Percentiles rank a stretch among this genome's conserved stretches.
phyloP scores from a whole-genome alignment of 2,113 vertebrate genomes.

The human region DNA sequence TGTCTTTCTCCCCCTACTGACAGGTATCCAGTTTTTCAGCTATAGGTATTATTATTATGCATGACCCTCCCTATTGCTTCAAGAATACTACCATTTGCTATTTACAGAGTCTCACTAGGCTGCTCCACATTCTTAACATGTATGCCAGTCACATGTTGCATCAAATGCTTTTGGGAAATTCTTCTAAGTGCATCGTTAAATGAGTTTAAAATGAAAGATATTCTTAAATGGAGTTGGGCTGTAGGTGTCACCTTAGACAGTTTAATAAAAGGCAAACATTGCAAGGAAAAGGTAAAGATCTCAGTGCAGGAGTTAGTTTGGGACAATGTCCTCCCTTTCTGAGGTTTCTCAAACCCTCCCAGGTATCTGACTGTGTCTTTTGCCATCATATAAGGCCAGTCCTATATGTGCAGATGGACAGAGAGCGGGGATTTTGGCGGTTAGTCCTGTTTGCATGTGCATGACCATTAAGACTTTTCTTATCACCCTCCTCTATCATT shows the following conservation, averaged over 20 bases:
- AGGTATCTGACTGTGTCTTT: not conserved
- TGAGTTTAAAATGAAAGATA: not conserved
- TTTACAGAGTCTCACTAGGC: not conserved
- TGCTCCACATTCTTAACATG: not conserved
- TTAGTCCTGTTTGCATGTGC: not conserved
- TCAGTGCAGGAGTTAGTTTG: not conserved
- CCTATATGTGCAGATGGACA: not conserved
- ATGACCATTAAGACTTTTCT: not conserved
- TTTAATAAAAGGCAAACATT: not conserved
- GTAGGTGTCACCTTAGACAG: not conserved
- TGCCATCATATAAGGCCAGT: not conserved
- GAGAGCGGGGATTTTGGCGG: not conserved
- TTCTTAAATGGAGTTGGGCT: not conserved
- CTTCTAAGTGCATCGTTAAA: not conserved
- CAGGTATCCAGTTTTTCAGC: not conserved
- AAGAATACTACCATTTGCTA: not conserved
- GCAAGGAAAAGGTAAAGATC: not conserved
- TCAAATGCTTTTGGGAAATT: not conserved
- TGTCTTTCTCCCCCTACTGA: not conserved
- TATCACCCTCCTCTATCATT: not conserved
- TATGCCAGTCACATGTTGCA: not conserved
- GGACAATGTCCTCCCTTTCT: not conserved
- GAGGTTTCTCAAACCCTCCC: not conserved
- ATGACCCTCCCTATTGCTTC: not conserved
- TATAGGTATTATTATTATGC: not conserved